Conservation (phyloP, 1,140 invertebrate genomes). For the Aricia agestis region DNA sequence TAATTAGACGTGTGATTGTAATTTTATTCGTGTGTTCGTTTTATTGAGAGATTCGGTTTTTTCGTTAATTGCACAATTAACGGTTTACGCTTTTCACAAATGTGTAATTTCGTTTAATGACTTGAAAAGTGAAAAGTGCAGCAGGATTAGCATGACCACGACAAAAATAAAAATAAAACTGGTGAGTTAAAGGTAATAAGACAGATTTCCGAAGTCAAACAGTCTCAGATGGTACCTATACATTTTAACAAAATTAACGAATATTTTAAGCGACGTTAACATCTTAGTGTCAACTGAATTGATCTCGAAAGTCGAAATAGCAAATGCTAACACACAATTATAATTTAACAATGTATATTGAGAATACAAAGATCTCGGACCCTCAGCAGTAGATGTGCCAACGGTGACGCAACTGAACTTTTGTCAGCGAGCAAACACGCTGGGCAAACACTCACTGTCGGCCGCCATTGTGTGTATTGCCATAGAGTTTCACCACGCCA, state of each 20-base stretch:
- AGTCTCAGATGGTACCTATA: too few species aligned
- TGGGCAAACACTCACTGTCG: slow-evolving; percentile 47
- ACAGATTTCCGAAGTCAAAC: too few species aligned
- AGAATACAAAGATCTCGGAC: slow-evolving; percentile 1
- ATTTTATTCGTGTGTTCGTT: slow-evolving; percentile 17
- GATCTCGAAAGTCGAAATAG: background rate
- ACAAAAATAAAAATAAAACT: too few species aligned
- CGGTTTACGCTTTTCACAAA: background rate
- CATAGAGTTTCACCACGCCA: slow-evolving; percentile 17
- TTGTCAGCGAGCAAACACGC: slow-evolving; percentile 42
- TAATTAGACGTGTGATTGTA: slow-evolving; percentile 21
- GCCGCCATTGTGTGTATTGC: slow-evolving; percentile 43
- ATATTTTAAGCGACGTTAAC: too few species aligned
- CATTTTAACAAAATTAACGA: too few species aligned
- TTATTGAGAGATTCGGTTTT: slow-evolving; percentile 9
- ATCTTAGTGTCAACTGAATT: too few species aligned
- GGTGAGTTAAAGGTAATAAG: too few species aligned
- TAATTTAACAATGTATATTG: background rate
- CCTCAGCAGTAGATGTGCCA: background rate
- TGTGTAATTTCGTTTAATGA: background rate
- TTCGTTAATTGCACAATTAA: background rate
- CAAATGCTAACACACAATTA: background rate
- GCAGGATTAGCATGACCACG: too few species aligned
- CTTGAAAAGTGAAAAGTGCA: too few species aligned
- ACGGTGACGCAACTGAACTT: slow-evolving; percentile 35